These are phyloP conservation scores for Zoanthus sansibaricus DNA, from an alignment of 92 coral and sea anemone genomes.

Conservation along the genomic window DNA sequence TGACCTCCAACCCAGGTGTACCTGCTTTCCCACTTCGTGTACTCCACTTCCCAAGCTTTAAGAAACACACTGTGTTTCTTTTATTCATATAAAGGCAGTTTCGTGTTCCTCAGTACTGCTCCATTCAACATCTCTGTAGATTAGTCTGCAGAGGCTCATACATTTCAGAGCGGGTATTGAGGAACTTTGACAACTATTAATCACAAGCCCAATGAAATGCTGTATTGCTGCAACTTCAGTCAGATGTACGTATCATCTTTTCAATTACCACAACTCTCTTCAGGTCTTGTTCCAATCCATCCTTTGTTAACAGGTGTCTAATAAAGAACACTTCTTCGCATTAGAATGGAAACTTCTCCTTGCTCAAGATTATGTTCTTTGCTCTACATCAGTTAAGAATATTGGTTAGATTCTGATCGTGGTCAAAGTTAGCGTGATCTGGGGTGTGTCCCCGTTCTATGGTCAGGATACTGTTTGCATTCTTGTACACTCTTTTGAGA, in stretches of 20 bases:
- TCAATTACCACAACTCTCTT: conserved; percentile 54
- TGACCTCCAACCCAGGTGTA: no score
- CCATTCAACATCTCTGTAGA: conserved; percentile 54
- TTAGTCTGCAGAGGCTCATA: conserved; percentile 58
- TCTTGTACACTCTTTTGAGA: conserved; percentile 40
- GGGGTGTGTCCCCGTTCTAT: conserved; percentile 48
- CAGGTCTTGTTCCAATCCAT: conserved; percentile 68
- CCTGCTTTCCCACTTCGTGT: no score
- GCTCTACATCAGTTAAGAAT: conserved; percentile 50
- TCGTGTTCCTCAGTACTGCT: conserved; percentile 56
- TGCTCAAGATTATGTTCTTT: conserved; percentile 48
- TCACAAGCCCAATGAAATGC: conserved; percentile 62
- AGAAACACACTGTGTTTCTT: not conserved
- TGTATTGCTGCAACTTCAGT: conserved; percentile 35
- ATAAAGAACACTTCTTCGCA: conserved; percentile 8
- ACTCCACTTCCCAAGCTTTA: no score
- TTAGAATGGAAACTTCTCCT: conserved; percentile 49
- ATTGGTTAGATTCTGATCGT: conserved; percentile 49
- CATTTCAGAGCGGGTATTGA: conserved; percentile 40
- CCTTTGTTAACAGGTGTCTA: conserved; percentile 52
- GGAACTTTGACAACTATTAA: conserved; percentile 53
- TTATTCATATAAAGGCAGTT: conserved; percentile 43
- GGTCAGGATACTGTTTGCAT: conserved; percentile 62
- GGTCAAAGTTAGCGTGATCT: conserved; percentile 30
- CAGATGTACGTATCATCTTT: conserved; percentile 54